Evolutionary conservation across 2,113 vertebrate genomes (phyloP).

Genomic region (Tyrannus savana): DNA sequence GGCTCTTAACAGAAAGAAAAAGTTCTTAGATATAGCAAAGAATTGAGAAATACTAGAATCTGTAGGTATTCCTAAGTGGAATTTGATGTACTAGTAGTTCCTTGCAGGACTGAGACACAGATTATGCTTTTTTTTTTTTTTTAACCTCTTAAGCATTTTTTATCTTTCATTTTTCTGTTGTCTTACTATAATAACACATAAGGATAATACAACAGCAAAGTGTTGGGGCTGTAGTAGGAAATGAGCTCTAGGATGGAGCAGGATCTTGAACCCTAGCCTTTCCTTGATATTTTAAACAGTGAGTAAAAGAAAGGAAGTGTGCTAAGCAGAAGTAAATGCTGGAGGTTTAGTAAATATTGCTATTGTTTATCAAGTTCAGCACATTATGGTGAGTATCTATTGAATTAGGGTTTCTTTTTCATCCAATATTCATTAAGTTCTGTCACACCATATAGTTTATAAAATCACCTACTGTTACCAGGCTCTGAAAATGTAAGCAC

Average conservation of each 20-base stretch:
- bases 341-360: background rate
- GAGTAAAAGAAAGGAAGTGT: background rate
- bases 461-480: slow-evolving; percentile 32
- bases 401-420: background rate
- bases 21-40: background rate
- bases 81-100: background rate
- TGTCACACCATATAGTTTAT: slow-evolving; percentile 36
- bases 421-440: slow-evolving; percentile 37
- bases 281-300: background rate
- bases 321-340: background rate
- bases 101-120: background rate
- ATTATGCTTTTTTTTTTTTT: background rate
- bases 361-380: background rate
- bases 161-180: background rate
- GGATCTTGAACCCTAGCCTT: background rate
- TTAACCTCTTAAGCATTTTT: background rate
- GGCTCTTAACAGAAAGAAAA: background rate
- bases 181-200: background rate
- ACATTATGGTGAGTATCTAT: background rate
- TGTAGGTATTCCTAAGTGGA: background rate
- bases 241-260: background rate
- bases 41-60: background rate
- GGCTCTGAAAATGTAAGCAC: background rate
- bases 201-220: background rate
- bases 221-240: background rate